These are phyloP conservation scores for Tachysurus fulvidraco DNA, from an alignment of 2,113 vertebrate genomes.

Conservation along the genomic window DNA sequence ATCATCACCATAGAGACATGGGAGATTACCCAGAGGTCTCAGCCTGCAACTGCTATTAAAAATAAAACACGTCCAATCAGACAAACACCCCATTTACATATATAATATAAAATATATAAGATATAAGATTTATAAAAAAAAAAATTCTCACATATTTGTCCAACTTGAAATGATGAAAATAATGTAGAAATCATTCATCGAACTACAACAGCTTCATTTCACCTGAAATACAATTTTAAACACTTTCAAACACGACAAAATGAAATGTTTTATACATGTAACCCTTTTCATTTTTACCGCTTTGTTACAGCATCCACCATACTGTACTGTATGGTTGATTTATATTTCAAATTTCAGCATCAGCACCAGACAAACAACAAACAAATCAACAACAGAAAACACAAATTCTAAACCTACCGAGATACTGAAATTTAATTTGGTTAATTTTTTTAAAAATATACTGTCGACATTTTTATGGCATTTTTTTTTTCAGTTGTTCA, in stretches of 20 bases:
- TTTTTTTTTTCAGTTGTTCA: neutral
- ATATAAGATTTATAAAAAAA: too few species aligned
- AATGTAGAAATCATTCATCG: too few species aligned
- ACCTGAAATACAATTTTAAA: neutral
- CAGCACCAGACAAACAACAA: neutral
- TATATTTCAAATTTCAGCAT: neutral
- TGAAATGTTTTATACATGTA: too few species aligned
- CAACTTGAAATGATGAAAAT: neutral
- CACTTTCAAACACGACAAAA: too few species aligned
- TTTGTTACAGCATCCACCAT: neutral
- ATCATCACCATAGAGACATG: slow-evolving; percentile 45
- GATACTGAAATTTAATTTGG: too few species aligned
- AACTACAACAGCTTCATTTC: neutral
- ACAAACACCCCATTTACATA: neutral
- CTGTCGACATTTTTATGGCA: neutral
- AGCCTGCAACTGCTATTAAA: neutral
- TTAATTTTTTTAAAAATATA: too few species aligned
- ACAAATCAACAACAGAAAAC: neutral
- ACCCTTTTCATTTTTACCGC: too few species aligned
- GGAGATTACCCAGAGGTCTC: slow-evolving; percentile 39
- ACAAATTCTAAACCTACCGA: neutral
- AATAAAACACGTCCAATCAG: neutral
- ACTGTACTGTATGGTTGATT: too few species aligned
- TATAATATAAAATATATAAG: neutral
- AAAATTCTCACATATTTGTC: neutral